Conservation (phyloP, 2,797 vertebrate genomes). For the Schizothorax lantsangensis region DNA sequence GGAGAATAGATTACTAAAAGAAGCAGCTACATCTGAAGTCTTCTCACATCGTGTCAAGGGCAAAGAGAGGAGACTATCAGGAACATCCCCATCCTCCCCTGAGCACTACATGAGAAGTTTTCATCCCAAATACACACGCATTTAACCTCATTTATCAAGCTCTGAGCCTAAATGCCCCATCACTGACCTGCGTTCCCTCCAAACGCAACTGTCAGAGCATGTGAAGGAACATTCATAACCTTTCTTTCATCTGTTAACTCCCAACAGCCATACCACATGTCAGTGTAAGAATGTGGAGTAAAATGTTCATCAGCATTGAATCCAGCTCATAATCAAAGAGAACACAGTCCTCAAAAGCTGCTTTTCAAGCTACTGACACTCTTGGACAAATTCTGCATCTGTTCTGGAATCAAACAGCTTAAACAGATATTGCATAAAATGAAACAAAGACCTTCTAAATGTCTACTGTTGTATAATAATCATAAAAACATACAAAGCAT, state of each 20-base stretch:
- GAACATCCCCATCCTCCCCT: constrained; percentile 15
- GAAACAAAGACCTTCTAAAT: not conserved
- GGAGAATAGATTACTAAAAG: constrained; percentile 66
- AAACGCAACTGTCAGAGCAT: constrained; percentile 3
- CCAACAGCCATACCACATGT: constrained; percentile 7
- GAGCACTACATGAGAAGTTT: not conserved
- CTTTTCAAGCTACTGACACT: not conserved
- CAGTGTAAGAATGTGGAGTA: constrained; percentile 6
- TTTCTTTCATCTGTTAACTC: not conserved
- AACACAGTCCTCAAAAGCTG: not conserved
- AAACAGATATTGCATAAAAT: not conserved
- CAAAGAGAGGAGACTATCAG: constrained; percentile 56
- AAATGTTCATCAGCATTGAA: not conserved
- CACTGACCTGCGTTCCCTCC: not conserved
- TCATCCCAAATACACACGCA: not conserved
- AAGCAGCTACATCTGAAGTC: constrained; percentile 65
- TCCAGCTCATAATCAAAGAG: not conserved
- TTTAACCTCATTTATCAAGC: constrained; percentile 23
- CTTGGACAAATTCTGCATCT: not conserved
- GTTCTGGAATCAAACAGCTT: not conserved
- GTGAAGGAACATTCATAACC: not conserved
- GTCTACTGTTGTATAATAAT: not conserved
- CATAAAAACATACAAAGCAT: not conserved
- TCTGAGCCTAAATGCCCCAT: not conserved
- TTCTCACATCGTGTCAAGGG: constrained; percentile 62